phyloP scores from a whole-genome alignment of 1,140 invertebrate species.

The roundworm (Caenorhabditis elegans) region DNA sequence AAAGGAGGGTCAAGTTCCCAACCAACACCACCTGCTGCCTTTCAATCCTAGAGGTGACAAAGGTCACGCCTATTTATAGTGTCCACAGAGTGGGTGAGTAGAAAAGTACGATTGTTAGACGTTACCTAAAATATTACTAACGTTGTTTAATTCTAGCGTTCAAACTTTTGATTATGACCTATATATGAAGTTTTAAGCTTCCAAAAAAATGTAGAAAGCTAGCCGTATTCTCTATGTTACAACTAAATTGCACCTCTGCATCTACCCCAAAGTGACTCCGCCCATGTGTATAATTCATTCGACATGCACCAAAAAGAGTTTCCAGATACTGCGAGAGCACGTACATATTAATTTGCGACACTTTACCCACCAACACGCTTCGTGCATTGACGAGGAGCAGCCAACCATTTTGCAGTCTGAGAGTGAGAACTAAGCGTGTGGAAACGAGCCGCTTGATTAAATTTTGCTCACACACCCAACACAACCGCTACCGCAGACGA shows the following conservation, averaged over 20 bases:
- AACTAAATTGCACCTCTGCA: not conserved
- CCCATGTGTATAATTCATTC: constrained; percentile 25
- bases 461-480: not conserved
- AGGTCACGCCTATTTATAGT: constrained; percentile 25
- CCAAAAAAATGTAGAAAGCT: no score
- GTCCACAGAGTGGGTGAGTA: not conserved
- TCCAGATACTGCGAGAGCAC: no score
- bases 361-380: not conserved
- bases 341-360: constrained; percentile 22
- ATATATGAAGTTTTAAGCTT: no score
- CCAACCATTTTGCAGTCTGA: not conserved
- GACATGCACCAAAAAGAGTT: not conserved
- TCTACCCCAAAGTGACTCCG: not conserved
- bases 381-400: no score
- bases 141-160: no score
- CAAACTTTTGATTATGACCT: no score
- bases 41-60: constrained; percentile 17
- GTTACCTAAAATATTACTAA: no score
- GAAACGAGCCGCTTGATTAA: constrained; percentile 25
- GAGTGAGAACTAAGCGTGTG: not conserved
- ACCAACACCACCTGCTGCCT: constrained; percentile 14
- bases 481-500: not conserved
- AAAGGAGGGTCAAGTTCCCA: constrained; percentile 27
- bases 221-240: no score
- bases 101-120: no score